Conservation (phyloP, 2,888 invertebrate species). For the Lasioglossum morio region DNA sequence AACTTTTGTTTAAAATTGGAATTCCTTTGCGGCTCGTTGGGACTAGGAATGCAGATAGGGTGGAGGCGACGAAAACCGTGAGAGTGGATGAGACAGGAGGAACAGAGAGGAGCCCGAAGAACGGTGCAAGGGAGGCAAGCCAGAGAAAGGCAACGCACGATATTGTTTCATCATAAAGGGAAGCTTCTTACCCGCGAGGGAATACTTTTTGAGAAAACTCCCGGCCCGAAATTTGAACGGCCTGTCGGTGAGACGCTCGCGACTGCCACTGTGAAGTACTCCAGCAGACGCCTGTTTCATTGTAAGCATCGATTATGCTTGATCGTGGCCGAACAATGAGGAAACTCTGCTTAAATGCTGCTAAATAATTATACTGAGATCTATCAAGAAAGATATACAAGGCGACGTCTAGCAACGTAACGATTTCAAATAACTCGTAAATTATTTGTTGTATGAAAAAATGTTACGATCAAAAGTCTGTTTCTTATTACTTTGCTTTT, state of each 20-base stretch:
- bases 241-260: slow-evolving; percentile 14
- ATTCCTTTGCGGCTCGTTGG: slow-evolving; percentile 82
- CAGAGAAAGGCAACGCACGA: slow-evolving; percentile 68
- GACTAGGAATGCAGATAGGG: slow-evolving; percentile 81
- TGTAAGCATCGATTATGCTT: neutral
- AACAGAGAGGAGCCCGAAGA: slow-evolving; percentile 22
- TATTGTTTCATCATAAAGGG: slow-evolving; percentile 77
- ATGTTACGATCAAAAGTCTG: too few relatives aligned
- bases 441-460: too few relatives aligned
- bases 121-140: slow-evolving; percentile 35
- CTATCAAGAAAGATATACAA: too few relatives aligned
- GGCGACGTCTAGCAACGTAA: too few relatives aligned
- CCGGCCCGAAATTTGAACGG: slow-evolving; percentile 48
- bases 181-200: slow-evolving; percentile 65
- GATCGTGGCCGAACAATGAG: neutral
- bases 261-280: neutral
- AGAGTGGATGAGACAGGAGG: slow-evolving; percentile 62
- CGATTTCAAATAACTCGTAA: too few relatives aligned
- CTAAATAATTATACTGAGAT: too few relatives aligned
- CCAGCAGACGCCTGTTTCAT: too few relatives aligned
- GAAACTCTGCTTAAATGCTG: neutral
- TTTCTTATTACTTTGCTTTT: too few relatives aligned
- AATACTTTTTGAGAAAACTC: slow-evolving; percentile 64
- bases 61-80: slow-evolving; percentile 75
- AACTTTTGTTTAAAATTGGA: slow-evolving; percentile 83